Evolutionary conservation across 2,888 invertebrate genomes (phyloP), one percentile per base, ranked within the genome.

Genomic region (Oligia fasciuncula): DNA sequence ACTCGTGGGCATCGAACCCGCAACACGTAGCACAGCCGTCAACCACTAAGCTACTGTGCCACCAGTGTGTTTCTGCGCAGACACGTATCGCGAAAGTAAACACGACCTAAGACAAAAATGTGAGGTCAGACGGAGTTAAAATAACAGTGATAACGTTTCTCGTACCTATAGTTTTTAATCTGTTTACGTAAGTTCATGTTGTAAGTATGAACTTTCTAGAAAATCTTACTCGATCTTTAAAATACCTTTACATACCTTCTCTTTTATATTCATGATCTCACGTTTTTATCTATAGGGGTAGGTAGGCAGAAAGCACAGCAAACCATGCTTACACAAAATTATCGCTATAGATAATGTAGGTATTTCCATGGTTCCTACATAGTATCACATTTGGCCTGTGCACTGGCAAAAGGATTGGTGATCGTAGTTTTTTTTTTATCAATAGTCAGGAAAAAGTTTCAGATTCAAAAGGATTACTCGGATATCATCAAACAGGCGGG

Each of bases 51-150:
- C n/a, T 4, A 23, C 8, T 40, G n/a, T 9, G 29, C 40, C 17
- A 69, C 65, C 49, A 14, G 2, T 65, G 17, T 69, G 9, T 49
- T 68, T 40, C 54, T 54, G 0, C 19, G 4, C 13, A 60, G 40
- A 19, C 57, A 2, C 29, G 4, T 76, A 71, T 73, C 66, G 3
- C 67, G 49, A 85, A 82, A 79, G 71, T 72, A 40, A 23, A 72
- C 73, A 66, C 71, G 79, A 76, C 83, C 66, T 79, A 29, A 85
- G 57, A 79, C 66, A 74, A 85, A 73, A 76, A 66, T 35, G 9
- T 71, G 76, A 29, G 85, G 73, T 85, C 83, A 85, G 71, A 69
- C 57, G 14, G 8, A 17, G 82, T 76, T 63, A 85, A 63, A 76
- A 74, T 35, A 82, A 74, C 46, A 60, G 35, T 9, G 75, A 85